Evolutionary conservation across 2,797 vertebrate species (phyloP).

Genomic region (Alectoris magna): DNA sequence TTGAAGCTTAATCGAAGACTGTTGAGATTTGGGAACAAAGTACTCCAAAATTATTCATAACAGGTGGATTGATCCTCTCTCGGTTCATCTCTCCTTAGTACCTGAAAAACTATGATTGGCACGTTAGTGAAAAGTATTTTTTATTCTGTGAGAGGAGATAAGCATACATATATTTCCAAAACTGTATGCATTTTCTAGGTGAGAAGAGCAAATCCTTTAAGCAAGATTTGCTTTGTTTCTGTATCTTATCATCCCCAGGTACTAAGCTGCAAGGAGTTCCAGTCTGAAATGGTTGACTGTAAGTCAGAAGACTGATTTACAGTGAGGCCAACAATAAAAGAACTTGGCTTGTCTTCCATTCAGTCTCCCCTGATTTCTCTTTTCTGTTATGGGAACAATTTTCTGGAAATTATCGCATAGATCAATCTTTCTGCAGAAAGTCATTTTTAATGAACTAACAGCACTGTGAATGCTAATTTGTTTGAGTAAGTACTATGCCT

Average conservation of each 20-base stretch:
- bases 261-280: neutral
- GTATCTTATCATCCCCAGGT: neutral
- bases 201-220: neutral
- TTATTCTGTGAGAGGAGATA: neutral
- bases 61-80: neutral
- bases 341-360: neutral
- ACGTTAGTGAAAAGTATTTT: neutral
- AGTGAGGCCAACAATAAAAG: neutral
- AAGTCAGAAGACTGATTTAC: neutral
- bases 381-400: neutral
- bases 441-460: neutral
- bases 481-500: neutral
- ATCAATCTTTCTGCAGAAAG: neutral
- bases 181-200: accelerated
- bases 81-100: neutral
- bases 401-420: neutral
- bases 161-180: neutral
- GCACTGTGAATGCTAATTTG: neutral
- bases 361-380: neutral
- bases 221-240: neutral
- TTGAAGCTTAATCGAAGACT: neutral
- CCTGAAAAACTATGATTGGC: neutral
- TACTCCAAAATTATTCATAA: neutral
- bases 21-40: neutral
- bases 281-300: neutral